Base-by-base conservation (phyloP, 2,888 invertebrate genomes). In the Cryptophagus acutangulus region DNA sequence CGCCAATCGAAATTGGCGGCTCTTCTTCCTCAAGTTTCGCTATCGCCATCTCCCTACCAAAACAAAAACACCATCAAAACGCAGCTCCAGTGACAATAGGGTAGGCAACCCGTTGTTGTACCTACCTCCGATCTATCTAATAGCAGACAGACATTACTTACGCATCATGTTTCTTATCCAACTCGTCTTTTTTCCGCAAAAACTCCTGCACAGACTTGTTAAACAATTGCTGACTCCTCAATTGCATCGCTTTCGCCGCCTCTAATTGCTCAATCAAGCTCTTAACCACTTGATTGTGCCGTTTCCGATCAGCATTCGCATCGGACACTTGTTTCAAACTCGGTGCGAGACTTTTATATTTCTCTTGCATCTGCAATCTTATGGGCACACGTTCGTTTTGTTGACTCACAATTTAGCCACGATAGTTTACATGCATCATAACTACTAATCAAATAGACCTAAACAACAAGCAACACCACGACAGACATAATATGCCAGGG, bases 291-390 rank as follows among this genome's bases (percentile, higher is more conserved):
- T 56, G 49, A 41, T 67, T 66, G 34, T 61, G 62, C 30, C 59
- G 57, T 41, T 62, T 64, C 41, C 66, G 55, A 45, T 64, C 65
- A 38, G 52, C 54, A 40, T 58, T 62, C 3, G 63, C 59, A 31
- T 61, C 57, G 37, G 64, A 63, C 39, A 70, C 61, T 57, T 61
- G 63, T 51, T 58, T 55, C 42, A 69, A 56, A 39, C 69, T 52
- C 18, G 67, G 66, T 29, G 55, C 59, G 48, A 71, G 59, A 37
- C 55, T 56, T 54, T 60, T 61, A 62, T 70, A 71, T 62, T 66
- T 67, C 55, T 66, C 67, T 61, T 66, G 66, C 46, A 67, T 63
- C 65, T 69, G 69, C 54, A 67, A 69, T 57, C 68, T 70, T 55
- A 31, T n/a, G n/a, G n/a, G n/a, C n/a, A n/a, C n/a, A n/a, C n/a